Base-by-base conservation (phyloP, 2,113 vertebrate species). In the Solea solea region DNA sequence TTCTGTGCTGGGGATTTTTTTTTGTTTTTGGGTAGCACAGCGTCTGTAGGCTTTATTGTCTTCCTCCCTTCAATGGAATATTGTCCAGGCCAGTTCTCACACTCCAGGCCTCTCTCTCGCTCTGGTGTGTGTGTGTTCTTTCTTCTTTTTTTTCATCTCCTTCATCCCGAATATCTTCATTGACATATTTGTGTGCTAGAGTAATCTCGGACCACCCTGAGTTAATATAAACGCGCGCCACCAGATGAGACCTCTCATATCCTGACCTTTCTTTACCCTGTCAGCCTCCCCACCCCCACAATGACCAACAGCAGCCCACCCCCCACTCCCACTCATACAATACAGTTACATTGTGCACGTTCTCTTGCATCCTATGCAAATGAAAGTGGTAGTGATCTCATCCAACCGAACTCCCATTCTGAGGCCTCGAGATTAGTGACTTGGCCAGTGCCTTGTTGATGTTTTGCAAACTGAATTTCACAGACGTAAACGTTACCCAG, bases 121-220 rank as follows among this genome's bases (percentile, higher is more conserved):
- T 34, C 34, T 34, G 3, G 63, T 54, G 74, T 63, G 53, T 80
- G 55, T 81, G 64, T 62, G 69, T 48, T 52, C 34, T 48, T 5
- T 58, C 44, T 16, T 13, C 44, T 52, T 16, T 50, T 58, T 67
- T 83, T 60, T 61, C 40, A 54, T 74, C 34, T 81, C 51, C 61
- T 40, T 68, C 55, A 21, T 81, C 65, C 80, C 45, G 49, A 76
- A 69, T 81, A 80, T 92, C 85, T 89, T 74, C 85, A 73, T 84
- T 85, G 80, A 90, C 82, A 92, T 94, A 86, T 91, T 92, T 93
- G 72, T 75, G 69, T 27, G 62, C 76, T 88, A 76, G 62, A 84
- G 89, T 93, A 85, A 91, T 80, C 55, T 48, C 11, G 8, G 93
- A 93, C 91, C 91, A 91, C 93, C 93, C 90, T 64, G 86, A 46